Evolutionary conservation across 2,888 invertebrate species (phyloP), one percentile per base, ranked within the genome.

Genomic region (Heliconius ethilla): DNA sequence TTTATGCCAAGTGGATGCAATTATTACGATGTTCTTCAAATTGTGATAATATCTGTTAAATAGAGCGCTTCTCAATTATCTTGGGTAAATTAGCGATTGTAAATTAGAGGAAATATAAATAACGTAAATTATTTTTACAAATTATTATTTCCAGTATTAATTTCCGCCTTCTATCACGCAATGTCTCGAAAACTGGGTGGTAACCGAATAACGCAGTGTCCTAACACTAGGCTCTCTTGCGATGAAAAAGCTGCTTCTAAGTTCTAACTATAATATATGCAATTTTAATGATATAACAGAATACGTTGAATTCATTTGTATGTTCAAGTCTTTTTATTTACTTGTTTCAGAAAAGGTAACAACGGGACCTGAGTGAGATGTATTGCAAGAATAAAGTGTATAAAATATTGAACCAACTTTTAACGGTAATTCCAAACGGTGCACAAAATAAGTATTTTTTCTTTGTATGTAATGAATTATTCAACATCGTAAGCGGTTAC

Each of bases 361-460:
- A 72, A 85, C 85, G 83, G 84, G 81, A 83, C 75, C 65, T 72
- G 70, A 81, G 77, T 79, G 75, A 81, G 83, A 82, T 75, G 77
- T 62, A 82, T 82, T 82, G 69, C 76, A 70, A 78, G 72, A 78
- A 75, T 78, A 76, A 81, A 75, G 63, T 40, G n/a, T 27, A 75
- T 65, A 72, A 82, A 78, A 78, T 82, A 80, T 81, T 77, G 79
- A 74, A 78, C 69, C 79, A 75, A 67, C 69, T 70, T 76, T 75
- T 82, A 83, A 84, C 84, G 82, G 84, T 82, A 78, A 80, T 37
- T 51, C 51, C 65, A 74, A 80, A 77, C 70, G 74, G 63, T 29
- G 67, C 80, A 79, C 75, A 22, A 75, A 80, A 77, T 78, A 76
- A 78, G 74, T 73, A 40, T 55, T 77, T 72, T 75, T 75, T 37